These are phyloP conservation scores for Anolis carolinensis DNA, from an alignment of 2,113 vertebrate species.

Conservation along the genomic window DNA sequence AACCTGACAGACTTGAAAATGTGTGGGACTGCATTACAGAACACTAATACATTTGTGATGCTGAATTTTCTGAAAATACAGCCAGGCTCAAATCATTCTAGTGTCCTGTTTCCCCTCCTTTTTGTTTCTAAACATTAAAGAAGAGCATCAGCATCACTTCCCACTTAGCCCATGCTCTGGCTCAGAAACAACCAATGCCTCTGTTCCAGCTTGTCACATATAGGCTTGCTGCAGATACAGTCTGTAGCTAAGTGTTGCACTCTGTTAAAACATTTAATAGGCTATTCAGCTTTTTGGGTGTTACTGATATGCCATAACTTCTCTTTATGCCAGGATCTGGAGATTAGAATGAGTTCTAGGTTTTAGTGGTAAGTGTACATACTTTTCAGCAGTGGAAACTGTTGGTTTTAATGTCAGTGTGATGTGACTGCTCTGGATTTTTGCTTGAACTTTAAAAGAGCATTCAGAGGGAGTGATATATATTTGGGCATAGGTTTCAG, in stretches of 20 bases:
- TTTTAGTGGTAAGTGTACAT: too few species aligned
- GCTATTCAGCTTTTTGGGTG: neutral
- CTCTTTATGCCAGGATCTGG: neutral
- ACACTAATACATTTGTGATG: neutral
- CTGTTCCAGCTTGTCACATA: neutral
- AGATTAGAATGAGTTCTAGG: neutral
- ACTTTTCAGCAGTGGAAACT: too few species aligned
- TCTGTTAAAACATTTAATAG: neutral
- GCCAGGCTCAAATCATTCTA: neutral
- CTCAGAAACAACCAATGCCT: neutral
- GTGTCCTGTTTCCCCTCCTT: neutral
- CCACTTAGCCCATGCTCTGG: neutral
- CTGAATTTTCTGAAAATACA: neutral
- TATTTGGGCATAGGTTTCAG: too few species aligned
- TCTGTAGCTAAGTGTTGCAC: neutral
- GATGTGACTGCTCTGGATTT: too few species aligned
- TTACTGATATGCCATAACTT: neutral
- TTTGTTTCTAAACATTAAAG: neutral
- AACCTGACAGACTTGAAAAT: neutral
- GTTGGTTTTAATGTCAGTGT: too few species aligned
- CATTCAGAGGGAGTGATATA: too few species aligned
- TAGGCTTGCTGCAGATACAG: neutral
- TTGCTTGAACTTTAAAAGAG: too few species aligned
- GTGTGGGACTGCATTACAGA: neutral
- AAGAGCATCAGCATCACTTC: neutral